Conservation (phyloP, 2,888 invertebrate genomes). For the Leptopilina drosophilae region DNA sequence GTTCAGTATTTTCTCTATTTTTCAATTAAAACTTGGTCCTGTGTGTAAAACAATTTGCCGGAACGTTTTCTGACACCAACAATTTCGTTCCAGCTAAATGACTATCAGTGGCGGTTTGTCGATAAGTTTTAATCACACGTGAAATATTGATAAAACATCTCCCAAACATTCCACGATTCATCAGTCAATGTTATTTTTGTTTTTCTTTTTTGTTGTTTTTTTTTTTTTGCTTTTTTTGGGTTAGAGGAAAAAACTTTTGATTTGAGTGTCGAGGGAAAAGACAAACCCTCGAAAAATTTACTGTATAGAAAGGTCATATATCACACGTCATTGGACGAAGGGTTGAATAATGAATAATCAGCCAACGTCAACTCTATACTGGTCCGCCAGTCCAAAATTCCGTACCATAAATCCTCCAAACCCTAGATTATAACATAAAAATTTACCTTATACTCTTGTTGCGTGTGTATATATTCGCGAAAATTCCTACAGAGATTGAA, state of each 20-base stretch:
- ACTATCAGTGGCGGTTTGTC: constrained; percentile 14
- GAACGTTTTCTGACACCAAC: neutral
- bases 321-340: constrained; percentile 12
- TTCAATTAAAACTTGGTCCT: constrained; percentile 25
- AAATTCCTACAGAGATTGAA: constrained; percentile 16
- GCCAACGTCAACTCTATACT: constrained; percentile 10
- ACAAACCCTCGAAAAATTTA: constrained; percentile 26
- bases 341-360: constrained; percentile 20
- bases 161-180: constrained; percentile 15
- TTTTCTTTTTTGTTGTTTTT: neutral
- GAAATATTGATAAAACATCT: constrained; percentile 34
- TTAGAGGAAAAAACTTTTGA: constrained; percentile 9
- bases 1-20: constrained; percentile 19
- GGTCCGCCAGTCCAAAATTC: constrained; percentile 6
- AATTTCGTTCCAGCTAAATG: neutral
- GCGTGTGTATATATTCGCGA: neutral
- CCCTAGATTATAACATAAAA: constrained; percentile 14
- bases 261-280: constrained; percentile 26
- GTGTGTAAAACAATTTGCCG: neutral
- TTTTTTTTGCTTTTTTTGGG: neutral
- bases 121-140: constrained; percentile 33
- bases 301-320: constrained; percentile 21
- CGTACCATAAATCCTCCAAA: constrained; percentile 12
- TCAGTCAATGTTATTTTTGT: constrained; percentile 15
- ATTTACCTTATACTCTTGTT: constrained; percentile 3